Conservation (phyloP, 2,888 invertebrate species). For the Kuschelorhynchus macadamiae region DNA sequence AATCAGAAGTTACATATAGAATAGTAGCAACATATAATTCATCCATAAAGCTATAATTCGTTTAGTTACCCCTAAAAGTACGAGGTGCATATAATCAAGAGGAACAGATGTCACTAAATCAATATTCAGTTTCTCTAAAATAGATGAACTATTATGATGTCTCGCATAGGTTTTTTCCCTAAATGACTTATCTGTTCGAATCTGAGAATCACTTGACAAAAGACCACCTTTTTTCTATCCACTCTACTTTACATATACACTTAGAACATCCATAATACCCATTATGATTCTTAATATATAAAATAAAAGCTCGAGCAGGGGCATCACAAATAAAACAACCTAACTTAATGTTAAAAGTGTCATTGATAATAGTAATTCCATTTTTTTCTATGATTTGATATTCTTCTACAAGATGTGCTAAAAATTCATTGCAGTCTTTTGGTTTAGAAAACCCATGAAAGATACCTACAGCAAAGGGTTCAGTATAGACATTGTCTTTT, state of each 20-base stretch:
- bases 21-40: too few relatives aligned
- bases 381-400: constrained; percentile 18
- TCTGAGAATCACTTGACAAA: constrained; percentile 9
- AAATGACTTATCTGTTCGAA: constrained; percentile 19
- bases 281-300: constrained; percentile 33
- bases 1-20: constrained; percentile 6
- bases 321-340: constrained; percentile 35
- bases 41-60: constrained; percentile 5
- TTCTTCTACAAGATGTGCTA: constrained; percentile 36
- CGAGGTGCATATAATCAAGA: constrained; percentile 24
- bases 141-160: constrained; percentile 23
- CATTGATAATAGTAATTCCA: constrained; percentile 31
- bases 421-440: constrained; percentile 28
- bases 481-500: too few relatives aligned
- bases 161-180: constrained; percentile 3
- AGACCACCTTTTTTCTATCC: constrained; percentile 11
- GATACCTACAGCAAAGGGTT: constrained; percentile 28
- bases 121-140: constrained; percentile 16
- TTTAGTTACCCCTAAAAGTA: constrained; percentile 24
- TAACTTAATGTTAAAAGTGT: constrained; percentile 17
- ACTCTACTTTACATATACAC: constrained; percentile 28
- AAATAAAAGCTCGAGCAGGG: constrained; percentile 32
- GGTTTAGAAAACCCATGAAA: constrained; percentile 36
- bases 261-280: constrained; percentile 41
- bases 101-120: constrained; percentile 15